Conservation (phyloP, 2,888 invertebrate genomes). For the Epistrophe grossulariae region DNA sequence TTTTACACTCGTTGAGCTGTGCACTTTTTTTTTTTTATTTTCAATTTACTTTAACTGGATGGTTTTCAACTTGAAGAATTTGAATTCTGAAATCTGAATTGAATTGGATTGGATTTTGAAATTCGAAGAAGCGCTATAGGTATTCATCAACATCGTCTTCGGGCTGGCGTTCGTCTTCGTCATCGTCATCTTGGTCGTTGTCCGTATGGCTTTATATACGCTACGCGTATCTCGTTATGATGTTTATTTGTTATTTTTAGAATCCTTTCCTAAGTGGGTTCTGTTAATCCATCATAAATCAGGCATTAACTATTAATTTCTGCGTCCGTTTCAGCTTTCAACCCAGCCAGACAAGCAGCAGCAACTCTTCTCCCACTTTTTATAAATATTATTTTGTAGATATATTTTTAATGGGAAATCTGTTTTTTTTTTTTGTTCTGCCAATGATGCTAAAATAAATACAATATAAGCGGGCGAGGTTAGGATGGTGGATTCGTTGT, state of each 20-base stretch:
- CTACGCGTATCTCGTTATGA: constrained; percentile 57
- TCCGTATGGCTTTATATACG: constrained; percentile 7
- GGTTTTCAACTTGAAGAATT: constrained; percentile 39
- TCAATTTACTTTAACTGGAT: not conserved
- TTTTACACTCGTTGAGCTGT: not conserved
- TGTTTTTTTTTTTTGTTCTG: constrained; percentile 17
- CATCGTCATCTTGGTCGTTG: not conserved
- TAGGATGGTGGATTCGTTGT: constrained; percentile 3
- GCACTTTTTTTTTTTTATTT: constrained; percentile 3
- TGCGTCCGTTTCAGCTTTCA: constrained; percentile 45
- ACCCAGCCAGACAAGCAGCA: constrained; percentile 21
- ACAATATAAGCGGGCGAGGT: constrained; percentile 12
- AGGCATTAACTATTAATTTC: constrained; percentile 76
- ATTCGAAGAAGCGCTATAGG: constrained; percentile 48
- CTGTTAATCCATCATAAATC: constrained; percentile 76
- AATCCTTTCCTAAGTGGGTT: constrained; percentile 66
- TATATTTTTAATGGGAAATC: constrained; percentile 9
- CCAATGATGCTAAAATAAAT: constrained; percentile 43
- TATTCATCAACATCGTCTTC: constrained; percentile 34
- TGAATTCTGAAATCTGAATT: constrained; percentile 58
- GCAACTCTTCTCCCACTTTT: constrained; percentile 21
- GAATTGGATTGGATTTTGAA: constrained; percentile 57
- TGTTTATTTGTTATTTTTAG: constrained; percentile 74
- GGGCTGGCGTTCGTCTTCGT: constrained; percentile 22
- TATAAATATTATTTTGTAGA: not conserved